Conservation (phyloP, 2,797 vertebrate species). For the Poecilia wingei region DNA sequence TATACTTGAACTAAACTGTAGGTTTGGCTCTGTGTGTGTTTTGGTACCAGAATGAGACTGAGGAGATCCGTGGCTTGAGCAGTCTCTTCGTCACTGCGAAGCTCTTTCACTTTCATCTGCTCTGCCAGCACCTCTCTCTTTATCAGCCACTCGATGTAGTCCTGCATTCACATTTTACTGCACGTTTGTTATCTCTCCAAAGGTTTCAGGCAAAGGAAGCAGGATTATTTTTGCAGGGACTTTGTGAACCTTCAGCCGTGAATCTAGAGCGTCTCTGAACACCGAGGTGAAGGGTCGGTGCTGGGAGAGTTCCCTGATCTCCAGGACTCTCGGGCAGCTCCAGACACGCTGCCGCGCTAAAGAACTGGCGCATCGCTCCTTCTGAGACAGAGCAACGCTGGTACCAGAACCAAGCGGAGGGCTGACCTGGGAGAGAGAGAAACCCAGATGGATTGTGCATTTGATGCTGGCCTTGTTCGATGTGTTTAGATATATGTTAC, state of each 20-base stretch:
- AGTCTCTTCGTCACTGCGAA: constrained; percentile 80
- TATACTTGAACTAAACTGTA: neutral
- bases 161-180: constrained; percentile 69
- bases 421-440: constrained; percentile 69
- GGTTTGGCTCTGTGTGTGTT: constrained; percentile 1
- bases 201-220: neutral
- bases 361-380: constrained; percentile 27
- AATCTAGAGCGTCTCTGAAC: constrained; percentile 79
- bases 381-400: constrained; percentile 78
- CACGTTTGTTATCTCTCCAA: constrained; percentile 7
- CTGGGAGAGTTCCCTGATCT: constrained; percentile 86
- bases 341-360: constrained; percentile 44
- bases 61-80: constrained; percentile 79
- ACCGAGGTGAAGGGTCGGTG: constrained; percentile 75
- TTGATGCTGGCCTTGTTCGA: neutral
- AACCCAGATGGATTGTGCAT: neutral
- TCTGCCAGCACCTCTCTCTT: constrained; percentile 79
- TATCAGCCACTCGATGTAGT: constrained; percentile 86
- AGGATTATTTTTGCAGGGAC: neutral
- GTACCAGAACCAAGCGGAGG: constrained; percentile 60
- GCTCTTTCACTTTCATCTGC: constrained; percentile 84
- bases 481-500: constrained; percentile 63
- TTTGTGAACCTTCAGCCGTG: constrained; percentile 83
- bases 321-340: constrained; percentile 84
- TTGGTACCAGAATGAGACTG: constrained; percentile 79